Evolutionary conservation across 2,888 invertebrate species (phyloP), one percentile per base, ranked within the genome.

Genomic region (Aspidapion aeneum): DNA sequence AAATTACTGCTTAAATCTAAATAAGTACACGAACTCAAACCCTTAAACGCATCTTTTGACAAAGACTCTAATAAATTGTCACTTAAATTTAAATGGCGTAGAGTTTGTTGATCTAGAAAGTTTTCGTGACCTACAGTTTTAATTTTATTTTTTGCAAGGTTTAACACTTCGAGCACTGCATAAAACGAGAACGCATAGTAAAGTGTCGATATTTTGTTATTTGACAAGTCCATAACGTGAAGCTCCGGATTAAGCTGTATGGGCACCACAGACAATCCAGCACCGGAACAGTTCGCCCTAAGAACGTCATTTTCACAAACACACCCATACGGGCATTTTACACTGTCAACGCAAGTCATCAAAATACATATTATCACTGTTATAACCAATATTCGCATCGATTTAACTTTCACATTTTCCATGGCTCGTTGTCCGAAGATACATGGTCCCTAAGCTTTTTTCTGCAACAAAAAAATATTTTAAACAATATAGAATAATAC

Each of bases 241-340:
- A 93, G 87, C 77, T 92, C 92, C 51, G 96, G 96, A 80, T 94
- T 94, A 70, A 94, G 84, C 77, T 93, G 93, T 72, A 94, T 93
- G 65, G 94, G 94, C 61, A 94, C 91, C 72, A 92, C 90, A 77
- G 92, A 92, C 69, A 94, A 85, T 66, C 86, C 87, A 61, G 92
- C 91, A 74, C 87, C 87, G 70, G 89, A 87, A 79, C 94, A 94
- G 69, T 88, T 86, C 21, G 90, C 90, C 64, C 86, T 86, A 68
- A 91, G 86, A 59, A 89, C 87, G 78, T 94, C 93, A 77, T 89
- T 88, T 82, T 90, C 87, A 83, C 94, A 94, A 68, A 85, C 84
- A 79, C 94, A 94, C 72, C 88, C 87, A 63, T 88, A 85, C 57
- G 94, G 94, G 78, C 94, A 94, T 73, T 81, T 75, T 70, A 76